Percentiles rank a stretch among this genome's conserved stretches.
Conservation (phyloP, 2,113 vertebrate genomes). For the Rhinoderma darwinii region DNA sequence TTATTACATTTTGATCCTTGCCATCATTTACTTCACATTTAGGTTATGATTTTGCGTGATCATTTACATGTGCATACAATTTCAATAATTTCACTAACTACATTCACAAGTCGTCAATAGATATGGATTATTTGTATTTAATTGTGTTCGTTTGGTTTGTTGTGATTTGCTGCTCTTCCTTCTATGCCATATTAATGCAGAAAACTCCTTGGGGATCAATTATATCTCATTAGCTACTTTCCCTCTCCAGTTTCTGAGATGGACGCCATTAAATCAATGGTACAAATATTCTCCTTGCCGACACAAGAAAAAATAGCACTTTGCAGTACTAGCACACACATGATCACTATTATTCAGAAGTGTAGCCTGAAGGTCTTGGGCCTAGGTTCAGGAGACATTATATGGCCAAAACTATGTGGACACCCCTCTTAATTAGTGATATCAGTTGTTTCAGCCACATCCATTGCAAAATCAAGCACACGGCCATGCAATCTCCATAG, state of each 20-base stretch:
- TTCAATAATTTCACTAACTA: too few relatives aligned
- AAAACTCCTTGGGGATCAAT: constrained; percentile 27
- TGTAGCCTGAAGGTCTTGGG: neutral
- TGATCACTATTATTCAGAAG: too few relatives aligned
- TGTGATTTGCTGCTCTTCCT: constrained; percentile 11
- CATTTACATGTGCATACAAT: too few relatives aligned
- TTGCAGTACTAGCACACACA: neutral
- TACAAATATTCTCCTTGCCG: constrained; percentile 16
- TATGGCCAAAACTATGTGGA: too few relatives aligned
- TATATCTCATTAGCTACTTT: constrained; percentile 29
- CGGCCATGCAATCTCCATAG: too few relatives aligned
- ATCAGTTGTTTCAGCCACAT: too few relatives aligned
- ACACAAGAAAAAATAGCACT: neutral
- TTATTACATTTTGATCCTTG: too few relatives aligned
- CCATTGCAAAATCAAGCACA: too few relatives aligned
- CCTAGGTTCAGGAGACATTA: too few relatives aligned
- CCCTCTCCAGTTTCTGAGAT: constrained; percentile 1
- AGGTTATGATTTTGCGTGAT: too few relatives aligned
- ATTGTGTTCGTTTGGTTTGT: neutral
- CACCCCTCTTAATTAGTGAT: too few relatives aligned
- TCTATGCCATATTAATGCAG: constrained; percentile 30
- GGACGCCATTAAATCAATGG: constrained; percentile 24
- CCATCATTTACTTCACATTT: too few relatives aligned
- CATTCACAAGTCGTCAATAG: neutral
- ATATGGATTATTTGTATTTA: neutral